Base-by-base conservation (phyloP, 1,140 invertebrate species). In the Diprion similis region DNA sequence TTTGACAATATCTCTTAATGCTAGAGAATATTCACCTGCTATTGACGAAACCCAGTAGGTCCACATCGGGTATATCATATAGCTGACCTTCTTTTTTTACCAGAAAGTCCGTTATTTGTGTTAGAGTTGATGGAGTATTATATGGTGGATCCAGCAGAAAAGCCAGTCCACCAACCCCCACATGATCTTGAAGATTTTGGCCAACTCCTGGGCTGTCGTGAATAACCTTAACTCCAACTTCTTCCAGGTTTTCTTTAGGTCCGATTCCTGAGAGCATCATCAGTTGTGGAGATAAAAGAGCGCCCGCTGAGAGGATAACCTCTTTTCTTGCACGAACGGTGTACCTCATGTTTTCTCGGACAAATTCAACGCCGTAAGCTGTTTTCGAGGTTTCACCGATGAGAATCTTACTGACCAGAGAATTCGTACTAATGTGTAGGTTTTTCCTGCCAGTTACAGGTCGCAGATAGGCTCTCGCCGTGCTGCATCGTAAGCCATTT, bases 151-250 rank as follows among this genome's bases (percentile, higher is more conserved):
- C 93, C 0, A 94, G 89, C 45, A 92, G 84, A 78, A 94, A 95
- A 0, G 91, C 91, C 69, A 95, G 85, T 3, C 91, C 92, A 37
- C 91, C 91, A 66, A 93, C 90, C 0, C 92, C 93, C 17, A 94
- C 89, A 77, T 96, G 95, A 83, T 95, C 94, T 80, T 94, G 92
- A 0, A 97, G 88, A 84, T 96, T 96, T 72, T 92, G 90, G 0
- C 96, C 96, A 0, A 97, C 94, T 47, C 89, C 92, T 0, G 92
- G 92, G 0, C 95, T 86, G 80, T 95, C 90, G 73, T 90, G 85
- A 15, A 93, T 76, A 0, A 91, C 87, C 0, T 84, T 73, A 46
- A 94, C 92, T 19, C 84, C 84, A 3, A 89, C 76, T 10, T 78
- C 77, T 18, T 82, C 37, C 0, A 93, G 78, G 74, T 92, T 89